Percentiles rank a stretch among this genome's conserved stretches.
Evolutionary conservation across 1,140 invertebrate genomes (phyloP).

Genomic region (Caenorhabditis brenneri): DNA sequence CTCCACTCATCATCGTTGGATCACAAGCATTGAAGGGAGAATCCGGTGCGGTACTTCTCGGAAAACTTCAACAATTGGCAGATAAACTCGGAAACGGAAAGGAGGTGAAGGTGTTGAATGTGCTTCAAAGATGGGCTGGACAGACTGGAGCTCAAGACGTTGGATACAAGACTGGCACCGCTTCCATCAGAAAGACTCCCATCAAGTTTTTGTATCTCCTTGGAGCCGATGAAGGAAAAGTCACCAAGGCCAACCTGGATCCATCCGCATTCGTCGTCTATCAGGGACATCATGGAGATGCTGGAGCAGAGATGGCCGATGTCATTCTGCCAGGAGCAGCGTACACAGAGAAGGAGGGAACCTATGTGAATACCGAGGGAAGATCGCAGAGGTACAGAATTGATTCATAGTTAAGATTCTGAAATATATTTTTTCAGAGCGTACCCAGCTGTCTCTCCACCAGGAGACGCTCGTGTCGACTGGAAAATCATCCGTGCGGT

Average conservation of each 20-base stretch:
- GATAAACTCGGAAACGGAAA: constrained; percentile 63
- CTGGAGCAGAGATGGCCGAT: constrained; percentile 89
- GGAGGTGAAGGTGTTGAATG: constrained; percentile 65
- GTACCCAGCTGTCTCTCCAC: constrained; percentile 84
- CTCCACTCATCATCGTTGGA: constrained; percentile 89
- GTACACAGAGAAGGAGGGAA: constrained; percentile 95
- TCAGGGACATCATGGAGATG: constrained; percentile 95
- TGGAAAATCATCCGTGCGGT: constrained; percentile 95
- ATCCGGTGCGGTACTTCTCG: constrained; percentile 82
- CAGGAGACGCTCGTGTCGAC: constrained; percentile 90
- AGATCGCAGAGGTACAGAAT: constrained; percentile 87
- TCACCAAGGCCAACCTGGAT: constrained; percentile 81
- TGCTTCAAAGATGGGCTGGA: constrained; percentile 73
- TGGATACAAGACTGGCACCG: constrained; percentile 78
- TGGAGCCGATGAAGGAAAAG: constrained; percentile 86
- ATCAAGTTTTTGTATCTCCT: constrained; percentile 87
- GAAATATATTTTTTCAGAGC: background rate
- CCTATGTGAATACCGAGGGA: constrained; percentile 96
- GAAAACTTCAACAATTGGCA: constrained; percentile 79
- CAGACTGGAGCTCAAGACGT: constrained; percentile 95
- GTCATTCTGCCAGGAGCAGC: constrained; percentile 92
- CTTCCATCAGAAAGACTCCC: constrained; percentile 70
- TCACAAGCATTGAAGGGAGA: constrained; percentile 80
- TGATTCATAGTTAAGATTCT: background rate
- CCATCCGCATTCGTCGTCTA: constrained; percentile 88